These are phyloP conservation scores for Drosophila conformis DNA, from an alignment of 2,888 invertebrate genomes.

Conservation along the genomic window DNA sequence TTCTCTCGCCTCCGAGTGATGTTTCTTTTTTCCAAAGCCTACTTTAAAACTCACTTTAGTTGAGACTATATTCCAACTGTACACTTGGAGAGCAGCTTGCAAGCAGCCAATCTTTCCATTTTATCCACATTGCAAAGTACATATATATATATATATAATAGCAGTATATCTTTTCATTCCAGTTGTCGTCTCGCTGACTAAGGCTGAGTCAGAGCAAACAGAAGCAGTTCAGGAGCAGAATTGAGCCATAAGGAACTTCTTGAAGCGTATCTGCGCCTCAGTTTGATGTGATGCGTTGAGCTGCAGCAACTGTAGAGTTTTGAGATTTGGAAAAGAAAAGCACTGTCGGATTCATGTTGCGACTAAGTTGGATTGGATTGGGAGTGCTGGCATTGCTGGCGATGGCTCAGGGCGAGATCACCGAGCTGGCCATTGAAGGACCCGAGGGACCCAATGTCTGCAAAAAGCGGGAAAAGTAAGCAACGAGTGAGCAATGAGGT, in stretches of 20 bases:
- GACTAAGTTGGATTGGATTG: constrained; percentile 37
- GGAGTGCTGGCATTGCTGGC: constrained; percentile 16
- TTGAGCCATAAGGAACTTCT: constrained; percentile 5
- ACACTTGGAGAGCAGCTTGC: not conserved
- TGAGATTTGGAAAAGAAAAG: not conserved
- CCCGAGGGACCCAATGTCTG: constrained; percentile 91
- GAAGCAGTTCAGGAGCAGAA: not conserved
- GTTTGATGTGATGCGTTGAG: constrained; percentile 47
- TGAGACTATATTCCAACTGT: not conserved
- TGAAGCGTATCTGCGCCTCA: constrained; percentile 10
- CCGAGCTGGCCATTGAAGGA: constrained; percentile 48
- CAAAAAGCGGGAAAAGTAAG: constrained; percentile 91
- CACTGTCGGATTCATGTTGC: constrained; percentile 34
- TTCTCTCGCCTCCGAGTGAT: constrained; percentile 2
- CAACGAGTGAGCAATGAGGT: constrained; percentile 50
- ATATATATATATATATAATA: not conserved
- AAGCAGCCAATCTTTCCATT: not conserved
- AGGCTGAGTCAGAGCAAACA: constrained; percentile 35
- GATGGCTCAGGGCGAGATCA: constrained; percentile 34
- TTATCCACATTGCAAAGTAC: not conserved
- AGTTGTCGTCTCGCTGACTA: constrained; percentile 16
- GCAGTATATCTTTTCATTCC: constrained; percentile 20
- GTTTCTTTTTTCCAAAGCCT: constrained; percentile 4
- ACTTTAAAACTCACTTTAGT: constrained; percentile 9
- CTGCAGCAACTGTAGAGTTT: constrained; percentile 12